A percentile compares a stretch with the other conserved stretches of the same genome.
Conservation (phyloP, 2,888 invertebrate species). For the Papilio protenor region DNA sequence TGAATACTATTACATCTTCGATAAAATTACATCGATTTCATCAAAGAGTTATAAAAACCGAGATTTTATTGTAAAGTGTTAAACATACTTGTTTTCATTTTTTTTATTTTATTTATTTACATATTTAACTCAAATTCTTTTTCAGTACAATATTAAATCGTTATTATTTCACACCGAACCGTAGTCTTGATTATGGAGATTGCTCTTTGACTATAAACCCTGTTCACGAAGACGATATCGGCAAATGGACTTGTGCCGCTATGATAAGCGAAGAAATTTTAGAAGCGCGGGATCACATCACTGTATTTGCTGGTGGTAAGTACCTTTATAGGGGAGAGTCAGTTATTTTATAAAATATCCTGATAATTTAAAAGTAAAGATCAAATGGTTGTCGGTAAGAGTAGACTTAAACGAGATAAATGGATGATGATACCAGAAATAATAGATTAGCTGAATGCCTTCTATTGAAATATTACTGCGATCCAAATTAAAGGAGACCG, state of each 20-base stretch:
- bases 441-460: too few species aligned
- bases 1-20: not conserved
- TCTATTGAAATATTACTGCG: not conserved
- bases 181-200: slow-evolving; percentile 69
- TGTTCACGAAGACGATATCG: slow-evolving; percentile 66
- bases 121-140: too few species aligned
- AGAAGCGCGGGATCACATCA: slow-evolving; percentile 67
- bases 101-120: too few species aligned
- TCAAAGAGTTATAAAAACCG: too few species aligned
- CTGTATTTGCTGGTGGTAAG: slow-evolving; percentile 52
- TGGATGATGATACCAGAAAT: too few species aligned
- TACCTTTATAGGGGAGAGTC: not conserved
- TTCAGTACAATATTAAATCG: slow-evolving; percentile 69
- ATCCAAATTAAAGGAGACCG: not conserved
- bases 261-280: slow-evolving; percentile 59
- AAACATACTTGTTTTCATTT: too few species aligned
- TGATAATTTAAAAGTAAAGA: too few species aligned
- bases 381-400: too few species aligned
- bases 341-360: not conserved
- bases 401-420: too few species aligned
- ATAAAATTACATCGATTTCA: not conserved
- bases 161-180: slow-evolving; percentile 73
- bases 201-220: slow-evolving; percentile 75
- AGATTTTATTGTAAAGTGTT: too few species aligned
- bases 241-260: slow-evolving; percentile 79